Base-by-base conservation (phyloP, 2,888 invertebrate genomes). In the Globia sparganii region DNA sequence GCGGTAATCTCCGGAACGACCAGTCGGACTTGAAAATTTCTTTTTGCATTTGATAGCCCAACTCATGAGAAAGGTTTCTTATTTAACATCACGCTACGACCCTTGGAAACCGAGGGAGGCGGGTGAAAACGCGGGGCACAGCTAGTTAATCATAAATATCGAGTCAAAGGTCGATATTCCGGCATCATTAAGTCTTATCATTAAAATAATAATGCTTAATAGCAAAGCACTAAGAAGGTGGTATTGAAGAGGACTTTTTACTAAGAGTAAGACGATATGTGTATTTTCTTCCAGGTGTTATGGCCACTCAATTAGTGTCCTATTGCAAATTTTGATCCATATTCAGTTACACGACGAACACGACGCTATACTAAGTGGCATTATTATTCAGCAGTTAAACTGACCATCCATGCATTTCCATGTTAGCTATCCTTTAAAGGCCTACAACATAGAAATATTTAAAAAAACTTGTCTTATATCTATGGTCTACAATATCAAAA, bases 261-360 rank as follows among this genome's bases (percentile, higher is more conserved):
- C 72, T 72, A 80, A 73, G 58, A 81, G 83, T 89, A 89, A 88
- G 80, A 80, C 37, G 89, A 88, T 80, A 88, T 46, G 59, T 83
- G 77, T 88, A 71, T 85, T 83, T 83, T 67, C 80, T 84, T 75
- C 87, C 88, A 88, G 88, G 87, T 89, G 88, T 82, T 85, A 89
- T 77, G 79, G 66, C 72, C 71, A 71, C 56, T 72, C 87, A 84
- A 86, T 89, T 85, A 88, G 88, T 87, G 82, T 88, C 88, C 56
- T 78, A 78, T 88, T 88, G 87, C 90, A 84, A 83, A 81, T 64
- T 82, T 73, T 86, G 86, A 89, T 88, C 81, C 83, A 73, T 89
- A 87, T 87, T 84, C 78, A 84, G 74, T 81, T 85, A 86, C 89
- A 83, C 68, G 80, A 78, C 68, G 87, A 87, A 87, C 75, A 78